Conservation (phyloP, 1,140 invertebrate genomes). For the Amphibalanus amphitrite region DNA sequence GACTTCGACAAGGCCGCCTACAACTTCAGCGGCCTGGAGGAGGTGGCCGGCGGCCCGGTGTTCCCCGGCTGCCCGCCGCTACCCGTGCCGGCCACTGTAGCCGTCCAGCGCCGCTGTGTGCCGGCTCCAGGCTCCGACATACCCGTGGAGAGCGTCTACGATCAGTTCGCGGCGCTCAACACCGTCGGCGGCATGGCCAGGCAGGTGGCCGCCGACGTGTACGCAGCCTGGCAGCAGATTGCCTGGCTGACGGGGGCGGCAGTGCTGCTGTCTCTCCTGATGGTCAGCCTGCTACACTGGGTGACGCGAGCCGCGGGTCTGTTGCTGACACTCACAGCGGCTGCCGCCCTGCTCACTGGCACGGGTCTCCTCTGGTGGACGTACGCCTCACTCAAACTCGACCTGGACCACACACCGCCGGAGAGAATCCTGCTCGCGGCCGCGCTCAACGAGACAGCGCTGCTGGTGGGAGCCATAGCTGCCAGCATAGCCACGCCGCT, state of each 20-base stretch:
- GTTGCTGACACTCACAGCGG: slow-evolving; percentile 50
- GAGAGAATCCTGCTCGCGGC: slow-evolving; percentile 48
- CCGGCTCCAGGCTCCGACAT: not conserved
- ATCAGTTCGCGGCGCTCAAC: not conserved
- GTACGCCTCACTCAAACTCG: slow-evolving; percentile 54
- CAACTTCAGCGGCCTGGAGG: not conserved
- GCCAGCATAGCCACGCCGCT: slow-evolving; percentile 66
- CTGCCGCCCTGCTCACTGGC: slow-evolving; percentile 32
- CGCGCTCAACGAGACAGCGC: slow-evolving; percentile 66
- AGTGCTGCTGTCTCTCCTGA: not conserved
- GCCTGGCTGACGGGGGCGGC: not conserved
- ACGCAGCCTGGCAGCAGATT: not conserved
- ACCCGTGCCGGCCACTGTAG: not conserved
- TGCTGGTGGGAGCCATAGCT: slow-evolving; percentile 62
- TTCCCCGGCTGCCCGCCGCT: not conserved
- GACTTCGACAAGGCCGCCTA: not conserved
- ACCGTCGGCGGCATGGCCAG: not conserved
- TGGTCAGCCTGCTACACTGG: not conserved
- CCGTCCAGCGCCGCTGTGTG: not conserved
- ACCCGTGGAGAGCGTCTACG: not conserved
- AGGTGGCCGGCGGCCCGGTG: not conserved
- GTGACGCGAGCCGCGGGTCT: slow-evolving; percentile 42
- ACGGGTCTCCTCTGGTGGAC: slow-evolving; percentile 75
- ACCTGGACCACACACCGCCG: slow-evolving; percentile 42
- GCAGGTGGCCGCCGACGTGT: not conserved